Base-by-base conservation (phyloP, 1,140 invertebrate genomes). In the Brachionus plicatilis region DNA sequence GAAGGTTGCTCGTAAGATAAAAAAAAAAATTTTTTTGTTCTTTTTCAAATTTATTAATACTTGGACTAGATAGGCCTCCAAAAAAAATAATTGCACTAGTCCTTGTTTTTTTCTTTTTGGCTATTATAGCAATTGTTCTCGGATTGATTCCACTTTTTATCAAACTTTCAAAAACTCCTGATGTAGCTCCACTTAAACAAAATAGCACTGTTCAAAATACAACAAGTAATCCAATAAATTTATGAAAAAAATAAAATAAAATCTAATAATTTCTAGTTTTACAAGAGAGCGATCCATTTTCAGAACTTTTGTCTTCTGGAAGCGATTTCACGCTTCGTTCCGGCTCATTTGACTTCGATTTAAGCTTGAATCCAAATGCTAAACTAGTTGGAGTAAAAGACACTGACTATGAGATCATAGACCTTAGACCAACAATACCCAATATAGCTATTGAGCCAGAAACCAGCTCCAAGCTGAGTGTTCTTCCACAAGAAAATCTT, bases 131-230 rank as follows among this genome's bases (percentile, higher is more conserved):
- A 27, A 47, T 50, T 20, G 45, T 20, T 17, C 8, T 50, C n/a
- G 72, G 72, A 14, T 47, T 76, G 12, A 50, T 76, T 50, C 72
- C 72, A 24, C 20, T 76, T 47, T 76, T 50, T 27, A 76, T 76
- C 0, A 76, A 50, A 29, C 27, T 76, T 9, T 20, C 72, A 37
- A 76, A 29, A 12, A 14, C 6, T 8, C 27, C 17, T 27, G 41
- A 72, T 72, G 5, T 17, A 12, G 27, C 24, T 33, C 29, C 66
- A 68, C n/a, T 68, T 4, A 68, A 2, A 68, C 33, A 68, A 68
- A 68, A 68, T 12, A 12, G 8, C n/a, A 68, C 66, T 5, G 12
- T 11, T 33, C 11, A 68, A 68, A 68, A 33, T 68, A n/a, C 14
- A 33, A 68, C 66, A 17, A 68, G 53, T 60, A 60, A 60, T 60